Evolutionary conservation across 2,888 invertebrate genomes (phyloP).

Genomic region (Morpho helenor): DNA sequence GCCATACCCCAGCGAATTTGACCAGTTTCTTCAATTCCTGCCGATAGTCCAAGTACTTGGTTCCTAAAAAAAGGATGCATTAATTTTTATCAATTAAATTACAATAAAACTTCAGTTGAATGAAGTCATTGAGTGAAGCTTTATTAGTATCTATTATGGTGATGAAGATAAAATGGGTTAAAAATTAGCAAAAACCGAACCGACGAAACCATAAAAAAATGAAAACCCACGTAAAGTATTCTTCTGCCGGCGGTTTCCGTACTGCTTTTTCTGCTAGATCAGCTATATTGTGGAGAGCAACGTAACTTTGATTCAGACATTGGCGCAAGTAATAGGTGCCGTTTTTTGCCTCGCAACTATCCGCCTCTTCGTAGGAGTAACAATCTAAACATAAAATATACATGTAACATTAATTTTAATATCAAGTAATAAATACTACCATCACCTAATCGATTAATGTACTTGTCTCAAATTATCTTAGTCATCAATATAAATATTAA

Average conservation of each 20-base stretch:
- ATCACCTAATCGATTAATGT: no score
- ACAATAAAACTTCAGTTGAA: no score
- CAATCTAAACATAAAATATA: slow-evolving; percentile 70
- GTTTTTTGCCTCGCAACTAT: slow-evolving; percentile 78
- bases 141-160: no score
- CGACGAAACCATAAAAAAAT: no score
- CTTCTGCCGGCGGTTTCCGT: slow-evolving; percentile 84
- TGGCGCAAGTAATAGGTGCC: slow-evolving; percentile 82
- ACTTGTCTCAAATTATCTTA: no score
- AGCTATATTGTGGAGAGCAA: slow-evolving; percentile 74
- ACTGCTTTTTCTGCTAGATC: slow-evolving; percentile 76
- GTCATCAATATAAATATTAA: no score
- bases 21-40: slow-evolving; percentile 86
- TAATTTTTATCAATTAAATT: neutral
- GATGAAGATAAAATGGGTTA: no score
- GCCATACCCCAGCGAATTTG: slow-evolving; percentile 84
- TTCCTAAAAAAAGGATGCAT: slow-evolving; percentile 56
- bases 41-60: slow-evolving; percentile 83
- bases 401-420: no score
- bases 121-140: no score
- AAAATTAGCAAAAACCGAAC: no score
- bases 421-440: no score
- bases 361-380: slow-evolving; percentile 83
- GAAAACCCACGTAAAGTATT: slow-evolving; percentile 83
- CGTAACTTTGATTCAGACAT: slow-evolving; percentile 80